A percentile compares a stretch with the other conserved stretches of the same genome.
Evolutionary conservation across 2,113 vertebrate species (phyloP).

Genomic region (Cariama cristata): DNA sequence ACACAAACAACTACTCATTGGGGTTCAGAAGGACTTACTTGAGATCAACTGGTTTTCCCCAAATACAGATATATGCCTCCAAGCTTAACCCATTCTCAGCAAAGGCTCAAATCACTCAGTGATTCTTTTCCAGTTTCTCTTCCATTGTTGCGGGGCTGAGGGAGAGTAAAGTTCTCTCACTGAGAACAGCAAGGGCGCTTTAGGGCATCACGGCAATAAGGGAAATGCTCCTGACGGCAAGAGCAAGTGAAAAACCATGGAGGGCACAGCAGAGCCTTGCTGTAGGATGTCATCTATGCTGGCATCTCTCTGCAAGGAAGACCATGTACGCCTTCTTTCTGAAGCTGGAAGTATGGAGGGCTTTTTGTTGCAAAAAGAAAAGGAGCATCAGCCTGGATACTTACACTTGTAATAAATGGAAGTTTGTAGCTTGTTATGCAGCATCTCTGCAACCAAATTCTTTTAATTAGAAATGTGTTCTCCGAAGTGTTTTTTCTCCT

Average conservation of each 20-base stretch:
- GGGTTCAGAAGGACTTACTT: background rate
- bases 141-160: background rate
- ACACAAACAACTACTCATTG: fast-evolving
- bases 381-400: background rate
- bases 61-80: no score
- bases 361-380: background rate
- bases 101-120: background rate
- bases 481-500: background rate
- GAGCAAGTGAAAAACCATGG: background rate
- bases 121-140: background rate
- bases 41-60: background rate
- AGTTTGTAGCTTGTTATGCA: background rate
- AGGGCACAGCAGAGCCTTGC: background rate
- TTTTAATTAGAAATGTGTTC: background rate
- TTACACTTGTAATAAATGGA: background rate
- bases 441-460: background rate
- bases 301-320: background rate
- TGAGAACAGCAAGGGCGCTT: background rate
- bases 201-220: background rate
- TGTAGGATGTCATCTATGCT: fast-evolving
- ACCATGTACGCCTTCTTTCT: fast-evolving
- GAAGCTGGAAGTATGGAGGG: background rate
- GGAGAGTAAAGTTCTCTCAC: background rate
- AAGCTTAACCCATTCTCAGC: background rate
- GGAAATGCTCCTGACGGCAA: background rate